Base-by-base conservation (phyloP, 2,888 invertebrate species). In the Acrobasis repandana region DNA sequence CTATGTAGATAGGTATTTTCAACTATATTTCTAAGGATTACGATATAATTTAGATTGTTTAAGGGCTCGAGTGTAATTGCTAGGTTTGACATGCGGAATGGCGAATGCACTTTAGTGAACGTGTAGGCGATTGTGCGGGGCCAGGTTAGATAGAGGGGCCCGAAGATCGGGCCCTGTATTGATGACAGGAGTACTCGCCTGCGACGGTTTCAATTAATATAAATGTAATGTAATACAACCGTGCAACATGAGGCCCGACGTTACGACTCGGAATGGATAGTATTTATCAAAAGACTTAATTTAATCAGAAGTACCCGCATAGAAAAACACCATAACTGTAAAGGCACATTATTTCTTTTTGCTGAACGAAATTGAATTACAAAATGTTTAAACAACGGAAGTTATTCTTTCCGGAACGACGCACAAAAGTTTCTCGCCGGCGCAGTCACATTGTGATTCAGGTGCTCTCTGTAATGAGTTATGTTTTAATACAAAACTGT, bases 91-190 rank as follows among this genome's bases (percentile, higher is more conserved):
- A 82, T 78, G 76, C 72, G 77, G 78, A 81, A 88, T 80, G 81
- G 86, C 82, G 81, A 87, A 87, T 90, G 90, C 90, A 90, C 88
- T 90, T 88, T 86, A 83, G 84, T 80, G 86, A 85, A 85, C 82
- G 85, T 82, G 86, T 86, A 83, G 48, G 56, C 38, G 36, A 51
- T 79, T 69, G 79, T 72, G 82, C 82, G 88, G 88, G 87, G 79
- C 72, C 76, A 90, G 88, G 89, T 89, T 88, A 90, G 90, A 88
- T 88, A 87, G 90, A 90, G 90, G 89, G 89, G 85, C 86, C 77
- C 70, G 73, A 73, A 75, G 70, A 79, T 79, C 78, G 74, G 77
- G 73, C 67, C 68, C 62, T 34, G 72, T 76, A 77, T 81, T 84
- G 89, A 86, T 88, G 90, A 89, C 88, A 81, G 77, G 78, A 80